Evolutionary conservation across 2,888 invertebrate genomes (phyloP).

Genomic region (Apomyelois bistriatella): DNA sequence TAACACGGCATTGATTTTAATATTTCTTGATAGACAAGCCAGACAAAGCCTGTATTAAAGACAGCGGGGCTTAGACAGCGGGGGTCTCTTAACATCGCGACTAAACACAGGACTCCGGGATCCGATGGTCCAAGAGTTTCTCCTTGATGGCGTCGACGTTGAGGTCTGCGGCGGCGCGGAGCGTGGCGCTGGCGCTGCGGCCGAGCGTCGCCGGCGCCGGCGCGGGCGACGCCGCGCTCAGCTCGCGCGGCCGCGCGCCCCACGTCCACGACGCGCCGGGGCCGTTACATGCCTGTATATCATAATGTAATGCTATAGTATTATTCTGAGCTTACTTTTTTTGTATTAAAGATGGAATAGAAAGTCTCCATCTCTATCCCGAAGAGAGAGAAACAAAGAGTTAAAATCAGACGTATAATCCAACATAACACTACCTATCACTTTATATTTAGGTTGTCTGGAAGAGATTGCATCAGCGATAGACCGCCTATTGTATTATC

Average conservation of each 20-base stretch:
- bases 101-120: conserved; percentile 94
- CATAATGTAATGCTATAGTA: neutral
- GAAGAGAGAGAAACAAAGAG: too few species aligned
- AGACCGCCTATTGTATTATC: too few species aligned
- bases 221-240: conserved; percentile 31
- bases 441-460: too few species aligned
- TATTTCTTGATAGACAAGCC: too few species aligned
- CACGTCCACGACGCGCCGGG: conserved; percentile 79
- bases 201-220: conserved; percentile 33
- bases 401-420: too few species aligned
- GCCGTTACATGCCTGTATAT: conserved; percentile 70
- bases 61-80: too few species aligned
- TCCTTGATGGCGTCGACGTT: conserved; percentile 94
- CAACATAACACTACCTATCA: too few species aligned
- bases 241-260: conserved; percentile 65
- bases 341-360: too few species aligned
- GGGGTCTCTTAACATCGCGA: neutral
- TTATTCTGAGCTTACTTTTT: too few species aligned
- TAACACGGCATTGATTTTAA: too few species aligned
- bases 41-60: too few species aligned
- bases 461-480: too few species aligned
- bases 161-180: conserved; percentile 73
- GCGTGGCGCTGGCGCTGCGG: conserved; percentile 74
- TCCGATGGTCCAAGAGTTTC: conserved; percentile 90
- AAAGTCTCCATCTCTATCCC: neutral